Evolutionary conservation across 2,113 vertebrate species (phyloP), one percentile per base, ranked within the genome.

Genomic region (Rhynchopsitta pachyrhyncha): DNA sequence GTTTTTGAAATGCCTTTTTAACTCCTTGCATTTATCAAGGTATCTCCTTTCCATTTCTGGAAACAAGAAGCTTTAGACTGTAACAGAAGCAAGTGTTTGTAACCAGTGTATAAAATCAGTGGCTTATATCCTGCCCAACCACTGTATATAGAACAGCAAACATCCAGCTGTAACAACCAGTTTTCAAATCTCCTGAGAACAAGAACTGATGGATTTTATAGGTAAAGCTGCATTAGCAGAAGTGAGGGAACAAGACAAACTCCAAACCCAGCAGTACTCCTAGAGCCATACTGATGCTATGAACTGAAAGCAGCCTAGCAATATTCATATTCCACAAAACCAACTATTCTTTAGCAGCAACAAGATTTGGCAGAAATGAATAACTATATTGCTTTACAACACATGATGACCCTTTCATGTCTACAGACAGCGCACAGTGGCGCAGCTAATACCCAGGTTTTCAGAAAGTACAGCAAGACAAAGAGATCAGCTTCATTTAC

Each of bases 211-310:
- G 14, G 28, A 27, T 49, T 87, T 82, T 39, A 13, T 4, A 41
- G 28, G 24, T 23, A 73, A 55, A 47, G 20, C 9, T 44, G 11
- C 25, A 8, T 46, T 27, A 35, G 67, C 42, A 76, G 75, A 47
- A 44, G n/a, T 5, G 31, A 20, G 25, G 24, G 41, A 74, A 46
- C 4, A 44, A 17, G 44, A 69, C 52, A 80, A 76, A 55, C 6
- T 25, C 53, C 52, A 68, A 44, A 63, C 12, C 7, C 35, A 9
- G 41, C 41, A 39, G 22, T 17, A 33, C 47, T 28, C 33, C 39
- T n/a, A 23, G 69, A 80, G 42, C 17, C 31, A 6, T 25, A 33
- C 17, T 2, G 28, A 62, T 1, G 1, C 47, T 6, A 1, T 0
- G 8, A 10, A 25, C 29, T 2, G 29, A 47, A 29, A 66, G 74